A percentile compares a stretch with the other conserved stretches of the same genome.
Evolutionary conservation across 2,888 invertebrate species (phyloP).

Genomic region (Cataglyphis cursor): DNA sequence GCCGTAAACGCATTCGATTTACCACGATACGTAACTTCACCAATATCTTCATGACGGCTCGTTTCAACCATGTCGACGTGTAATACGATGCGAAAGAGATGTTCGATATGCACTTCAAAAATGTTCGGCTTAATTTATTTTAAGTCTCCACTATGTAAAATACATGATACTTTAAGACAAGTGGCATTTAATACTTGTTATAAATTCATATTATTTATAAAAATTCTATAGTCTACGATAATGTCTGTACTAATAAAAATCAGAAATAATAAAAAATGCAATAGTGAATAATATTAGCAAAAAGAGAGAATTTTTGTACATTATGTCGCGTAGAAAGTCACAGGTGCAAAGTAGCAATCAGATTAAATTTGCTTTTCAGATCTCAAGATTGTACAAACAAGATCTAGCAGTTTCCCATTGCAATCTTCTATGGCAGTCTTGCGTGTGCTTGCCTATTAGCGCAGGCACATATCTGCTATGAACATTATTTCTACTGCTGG

Average conservation of each 20-base stretch:
- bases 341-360: constrained; percentile 25
- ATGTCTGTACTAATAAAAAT: neutral
- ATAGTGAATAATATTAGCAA: neutral
- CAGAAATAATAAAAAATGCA: neutral
- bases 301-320: constrained; percentile 4
- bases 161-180: neutral
- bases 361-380: constrained; percentile 29
- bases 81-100: constrained; percentile 19
- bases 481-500: constrained; percentile 44
- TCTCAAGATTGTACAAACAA: constrained; percentile 34
- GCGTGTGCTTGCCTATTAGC: constrained; percentile 52
- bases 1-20: constrained; percentile 38
- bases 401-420: constrained; percentile 23
- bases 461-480: constrained; percentile 42
- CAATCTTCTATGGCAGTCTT: constrained; percentile 22
- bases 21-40: constrained; percentile 14
- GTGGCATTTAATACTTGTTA: neutral
- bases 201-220: neutral
- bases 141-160: neutral
- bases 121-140: neutral
- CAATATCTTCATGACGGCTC: constrained; percentile 10
- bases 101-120: neutral
- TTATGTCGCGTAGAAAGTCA: neutral
- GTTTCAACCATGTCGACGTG: neutral
- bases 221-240: neutral